phyloP scores from a whole-genome alignment of 64 coral and sea anemone genomes.

The Porites lutea region DNA sequence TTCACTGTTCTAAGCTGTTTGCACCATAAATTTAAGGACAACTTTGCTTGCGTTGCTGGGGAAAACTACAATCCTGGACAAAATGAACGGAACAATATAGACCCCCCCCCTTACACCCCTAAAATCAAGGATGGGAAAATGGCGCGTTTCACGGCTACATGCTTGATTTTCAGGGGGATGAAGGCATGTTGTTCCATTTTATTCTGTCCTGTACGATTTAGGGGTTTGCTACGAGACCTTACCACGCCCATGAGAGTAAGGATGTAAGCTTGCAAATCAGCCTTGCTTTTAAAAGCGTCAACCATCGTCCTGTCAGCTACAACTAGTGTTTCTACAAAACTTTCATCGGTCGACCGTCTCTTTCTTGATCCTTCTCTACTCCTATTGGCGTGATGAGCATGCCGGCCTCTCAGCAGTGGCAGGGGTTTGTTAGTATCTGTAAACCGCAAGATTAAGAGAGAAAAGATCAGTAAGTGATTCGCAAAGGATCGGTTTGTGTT shows the following conservation, averaged over 20 bases:
- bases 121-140: too few relatives aligned
- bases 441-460: neutral
- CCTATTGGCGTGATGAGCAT: neutral
- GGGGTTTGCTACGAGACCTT: constrained; percentile 4
- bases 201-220: neutral
- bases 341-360: constrained; percentile 67
- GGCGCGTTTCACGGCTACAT: too few relatives aligned
- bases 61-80: too few relatives aligned
- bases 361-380: constrained; percentile 3
- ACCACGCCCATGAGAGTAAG: constrained; percentile 92
- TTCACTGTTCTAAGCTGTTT: too few relatives aligned
- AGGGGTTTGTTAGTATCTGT: constrained; percentile 39
- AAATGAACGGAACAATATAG: too few relatives aligned
- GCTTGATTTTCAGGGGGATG: too few relatives aligned
- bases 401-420: neutral
- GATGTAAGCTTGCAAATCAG: constrained; percentile 82
- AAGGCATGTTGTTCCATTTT: too few relatives aligned
- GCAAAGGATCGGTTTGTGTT: too few relatives aligned
- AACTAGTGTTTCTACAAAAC: constrained; percentile 80
- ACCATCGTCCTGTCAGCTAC: constrained; percentile 85
- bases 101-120: too few relatives aligned
- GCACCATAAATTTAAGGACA: too few relatives aligned
- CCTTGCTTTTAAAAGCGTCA: constrained; percentile 81
- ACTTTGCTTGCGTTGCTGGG: too few relatives aligned
- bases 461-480: neutral